Evolutionary conservation across 92 coral and sea anemone genomes (phyloP).

Genomic region (Metridium senile): DNA sequence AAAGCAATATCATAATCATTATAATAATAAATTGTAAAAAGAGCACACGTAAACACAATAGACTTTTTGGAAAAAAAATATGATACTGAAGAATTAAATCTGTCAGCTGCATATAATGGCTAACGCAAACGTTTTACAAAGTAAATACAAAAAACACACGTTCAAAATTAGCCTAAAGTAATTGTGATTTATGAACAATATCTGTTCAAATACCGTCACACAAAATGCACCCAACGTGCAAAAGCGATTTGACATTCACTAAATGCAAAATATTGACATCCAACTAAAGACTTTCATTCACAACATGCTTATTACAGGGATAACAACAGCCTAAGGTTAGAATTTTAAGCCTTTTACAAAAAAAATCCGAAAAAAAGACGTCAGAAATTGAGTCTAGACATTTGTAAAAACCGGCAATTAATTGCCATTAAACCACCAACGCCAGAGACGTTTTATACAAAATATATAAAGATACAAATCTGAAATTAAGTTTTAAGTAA

Average conservation of each 20-base stretch:
- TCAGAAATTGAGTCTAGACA: too few relatives aligned
- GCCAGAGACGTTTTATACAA: not conserved
- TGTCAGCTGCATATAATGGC: not conserved
- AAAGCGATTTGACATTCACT: too few relatives aligned
- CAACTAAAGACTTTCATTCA: not conserved
- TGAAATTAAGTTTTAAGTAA: not conserved
- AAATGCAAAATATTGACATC: not conserved
- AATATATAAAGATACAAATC: not conserved
- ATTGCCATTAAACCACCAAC: not conserved
- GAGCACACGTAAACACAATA: not conserved
- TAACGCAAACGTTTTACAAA: not conserved
- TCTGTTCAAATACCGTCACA: not conserved
- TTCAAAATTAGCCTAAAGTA: not conserved
- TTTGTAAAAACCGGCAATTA: too few relatives aligned
- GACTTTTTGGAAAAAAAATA: too few relatives aligned
- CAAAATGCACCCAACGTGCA: too few relatives aligned
- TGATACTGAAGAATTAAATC: too few relatives aligned
- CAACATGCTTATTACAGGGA: not conserved
- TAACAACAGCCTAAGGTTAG: not conserved
- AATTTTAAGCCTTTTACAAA: not conserved
- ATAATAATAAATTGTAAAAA: too few relatives aligned
- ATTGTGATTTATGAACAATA: not conserved
- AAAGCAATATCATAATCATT: not conserved
- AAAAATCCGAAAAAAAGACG: not conserved
- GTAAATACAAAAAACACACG: not conserved